phyloP scores from a whole-genome alignment of 2,888 invertebrate genomes.

The Allophyes oxyacanthae region DNA sequence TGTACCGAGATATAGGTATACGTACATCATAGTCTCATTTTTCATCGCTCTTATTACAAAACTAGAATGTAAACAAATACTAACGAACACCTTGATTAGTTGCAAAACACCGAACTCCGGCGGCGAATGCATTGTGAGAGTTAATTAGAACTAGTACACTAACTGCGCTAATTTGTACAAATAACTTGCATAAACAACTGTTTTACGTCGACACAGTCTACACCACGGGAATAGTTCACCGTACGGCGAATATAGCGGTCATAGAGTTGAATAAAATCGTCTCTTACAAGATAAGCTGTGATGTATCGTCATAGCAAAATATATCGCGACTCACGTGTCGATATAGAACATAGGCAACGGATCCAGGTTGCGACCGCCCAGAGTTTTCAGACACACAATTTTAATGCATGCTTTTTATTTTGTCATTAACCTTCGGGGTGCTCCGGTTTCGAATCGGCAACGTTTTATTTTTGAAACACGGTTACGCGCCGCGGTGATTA shows the following conservation, averaged over 20 bases:
- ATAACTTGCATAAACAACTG: slow-evolving; percentile 43
- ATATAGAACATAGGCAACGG: slow-evolving; percentile 61
- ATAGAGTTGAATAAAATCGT: slow-evolving; percentile 31
- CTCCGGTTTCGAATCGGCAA: slow-evolving; percentile 86
- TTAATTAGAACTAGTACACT: slow-evolving; percentile 50
- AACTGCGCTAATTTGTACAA: slow-evolving; percentile 48
- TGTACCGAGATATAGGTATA: neutral
- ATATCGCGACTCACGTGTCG: slow-evolving; percentile 70
- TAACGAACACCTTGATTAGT: slow-evolving; percentile 56
- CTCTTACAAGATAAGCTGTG: slow-evolving; percentile 16
- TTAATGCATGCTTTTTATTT: slow-evolving; percentile 86
- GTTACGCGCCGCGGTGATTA: slow-evolving; percentile 79
- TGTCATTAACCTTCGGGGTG: slow-evolving; percentile 88
- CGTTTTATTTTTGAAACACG: slow-evolving; percentile 87
- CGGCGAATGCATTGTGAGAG: slow-evolving; percentile 46
- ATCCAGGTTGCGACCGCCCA: slow-evolving; percentile 71
- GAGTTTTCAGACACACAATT: slow-evolving; percentile 73
- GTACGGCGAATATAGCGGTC: slow-evolving; percentile 11
- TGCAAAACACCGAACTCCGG: slow-evolving; percentile 42
- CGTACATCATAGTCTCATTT: slow-evolving; percentile 23
- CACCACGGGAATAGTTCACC: slow-evolving; percentile 23
- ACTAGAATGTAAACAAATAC: slow-evolving; percentile 58
- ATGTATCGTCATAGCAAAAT: slow-evolving; percentile 36
- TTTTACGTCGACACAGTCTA: slow-evolving; percentile 6
- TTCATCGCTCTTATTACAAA: slow-evolving; percentile 44